phyloP scores from a whole-genome alignment of 2,888 invertebrate species.

The Molorchus minor region DNA sequence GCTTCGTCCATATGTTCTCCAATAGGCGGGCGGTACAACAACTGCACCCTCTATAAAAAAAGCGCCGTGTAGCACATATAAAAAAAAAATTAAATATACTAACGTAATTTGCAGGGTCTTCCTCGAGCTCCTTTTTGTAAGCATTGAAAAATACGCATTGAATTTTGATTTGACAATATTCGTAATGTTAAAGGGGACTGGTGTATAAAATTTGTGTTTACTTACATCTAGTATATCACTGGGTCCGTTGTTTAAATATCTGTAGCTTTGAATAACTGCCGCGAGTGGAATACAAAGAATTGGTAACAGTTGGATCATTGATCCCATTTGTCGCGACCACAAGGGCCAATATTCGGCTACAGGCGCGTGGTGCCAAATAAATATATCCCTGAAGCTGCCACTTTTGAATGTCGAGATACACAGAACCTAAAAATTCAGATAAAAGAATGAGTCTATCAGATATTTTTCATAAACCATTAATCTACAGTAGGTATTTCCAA shows the following conservation, averaged over 20 bases:
- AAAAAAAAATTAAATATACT: conserved; percentile 36
- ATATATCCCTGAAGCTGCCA: conserved; percentile 74
- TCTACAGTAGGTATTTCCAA: background rate
- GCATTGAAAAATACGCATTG: conserved; percentile 26
- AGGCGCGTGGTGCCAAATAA: conserved; percentile 70
- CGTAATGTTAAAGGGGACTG: too few species aligned
- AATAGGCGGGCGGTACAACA: conserved; percentile 81
- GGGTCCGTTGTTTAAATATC: conserved; percentile 84
- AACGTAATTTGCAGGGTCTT: conserved; percentile 45
- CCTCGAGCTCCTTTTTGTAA: conserved; percentile 45
- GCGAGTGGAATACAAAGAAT: conserved; percentile 77
- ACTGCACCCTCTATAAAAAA: conserved; percentile 77
- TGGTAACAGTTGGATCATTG: conserved; percentile 78
- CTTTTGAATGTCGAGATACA: conserved; percentile 77
- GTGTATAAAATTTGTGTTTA: conserved; percentile 35
- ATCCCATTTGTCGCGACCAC: conserved; percentile 82
- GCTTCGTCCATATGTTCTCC: conserved; percentile 62
- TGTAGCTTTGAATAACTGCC: conserved; percentile 76
- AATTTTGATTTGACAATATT: background rate
- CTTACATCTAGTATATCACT: conserved; percentile 87
- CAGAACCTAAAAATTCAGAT: conserved; percentile 64
- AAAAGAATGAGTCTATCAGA: background rate
- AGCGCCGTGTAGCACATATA: background rate
- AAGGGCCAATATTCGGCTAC: conserved; percentile 79
- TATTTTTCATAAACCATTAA: background rate